Evolutionary conservation across 2,888 invertebrate genomes (phyloP).

Genomic region (Noctua janthina): DNA sequence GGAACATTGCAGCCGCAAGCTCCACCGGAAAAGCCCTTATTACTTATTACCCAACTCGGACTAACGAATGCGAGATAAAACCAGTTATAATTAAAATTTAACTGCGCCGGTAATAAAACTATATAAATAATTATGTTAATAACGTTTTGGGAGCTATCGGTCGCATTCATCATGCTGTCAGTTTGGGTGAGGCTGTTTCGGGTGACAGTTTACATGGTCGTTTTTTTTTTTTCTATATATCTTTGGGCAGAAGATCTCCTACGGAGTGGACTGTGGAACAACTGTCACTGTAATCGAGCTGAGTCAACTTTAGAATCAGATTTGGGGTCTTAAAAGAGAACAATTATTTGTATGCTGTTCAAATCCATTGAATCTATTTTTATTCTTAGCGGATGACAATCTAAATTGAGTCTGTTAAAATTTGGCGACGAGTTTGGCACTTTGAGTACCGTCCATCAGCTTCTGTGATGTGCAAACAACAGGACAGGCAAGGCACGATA

Average conservation of each 20-base stretch:
- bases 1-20: constrained; percentile 36
- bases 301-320: neutral
- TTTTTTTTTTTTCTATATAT: constrained; percentile 25
- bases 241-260: constrained; percentile 4
- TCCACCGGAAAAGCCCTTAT: constrained; percentile 66
- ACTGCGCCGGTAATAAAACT: constrained; percentile 67
- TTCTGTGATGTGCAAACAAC: neutral
- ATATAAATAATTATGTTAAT: constrained; percentile 70
- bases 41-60: constrained; percentile 60
- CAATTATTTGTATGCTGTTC: neutral
- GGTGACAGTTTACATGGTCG: constrained; percentile 61
- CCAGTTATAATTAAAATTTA: constrained; percentile 69
- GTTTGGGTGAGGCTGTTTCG: constrained; percentile 17
- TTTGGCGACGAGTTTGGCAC: neutral
- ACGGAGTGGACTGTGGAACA: neutral
- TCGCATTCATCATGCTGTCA: constrained; percentile 65
- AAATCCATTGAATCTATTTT: neutral
- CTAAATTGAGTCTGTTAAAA: neutral
- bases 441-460: neutral
- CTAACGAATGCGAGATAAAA: constrained; percentile 66
- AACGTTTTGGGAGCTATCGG: constrained; percentile 64
- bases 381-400: neutral
- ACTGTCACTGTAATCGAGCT: neutral
- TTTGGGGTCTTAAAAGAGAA: neutral
- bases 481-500: neutral